phyloP scores from a whole-genome alignment of 2,113 vertebrate genomes.

The Phaethornis superciliosus region DNA sequence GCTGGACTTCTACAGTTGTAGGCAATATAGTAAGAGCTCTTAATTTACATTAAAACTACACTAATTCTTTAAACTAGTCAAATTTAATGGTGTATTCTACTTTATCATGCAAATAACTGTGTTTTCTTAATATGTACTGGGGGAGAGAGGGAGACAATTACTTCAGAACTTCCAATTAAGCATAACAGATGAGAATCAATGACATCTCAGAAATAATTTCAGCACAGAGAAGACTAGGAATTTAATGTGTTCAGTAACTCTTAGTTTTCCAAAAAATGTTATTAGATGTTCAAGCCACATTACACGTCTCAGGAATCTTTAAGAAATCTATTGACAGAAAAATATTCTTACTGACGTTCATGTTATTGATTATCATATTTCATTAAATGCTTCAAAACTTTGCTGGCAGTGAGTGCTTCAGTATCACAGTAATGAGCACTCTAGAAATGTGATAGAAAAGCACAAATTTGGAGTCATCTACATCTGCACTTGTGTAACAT shows the following conservation, averaged over 20 bases:
- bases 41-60: slow-evolving; percentile 29
- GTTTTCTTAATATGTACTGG: slow-evolving; percentile 19
- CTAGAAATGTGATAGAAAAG: neutral
- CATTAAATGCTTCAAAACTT: slow-evolving; percentile 15
- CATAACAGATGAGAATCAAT: slow-evolving; percentile 29
- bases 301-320: neutral
- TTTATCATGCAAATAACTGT: slow-evolving; percentile 42
- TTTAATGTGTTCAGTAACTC: neutral
- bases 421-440: neutral
- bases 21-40: neutral
- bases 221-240: neutral
- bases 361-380: slow-evolving; percentile 14
- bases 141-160: neutral
- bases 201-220: slow-evolving; percentile 31
- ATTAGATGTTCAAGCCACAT: neutral
- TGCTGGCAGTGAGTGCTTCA: neutral
- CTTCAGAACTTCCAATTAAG: slow-evolving; percentile 40
- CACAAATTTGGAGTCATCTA: neutral
- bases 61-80: slow-evolving; percentile 48
- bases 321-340: neutral
- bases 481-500: neutral
- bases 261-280: neutral
- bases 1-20: neutral
- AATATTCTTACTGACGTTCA: neutral
- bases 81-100: slow-evolving; percentile 37